phyloP scores from a whole-genome alignment of 2,113 vertebrate species.

The Azemiops feae region DNA sequence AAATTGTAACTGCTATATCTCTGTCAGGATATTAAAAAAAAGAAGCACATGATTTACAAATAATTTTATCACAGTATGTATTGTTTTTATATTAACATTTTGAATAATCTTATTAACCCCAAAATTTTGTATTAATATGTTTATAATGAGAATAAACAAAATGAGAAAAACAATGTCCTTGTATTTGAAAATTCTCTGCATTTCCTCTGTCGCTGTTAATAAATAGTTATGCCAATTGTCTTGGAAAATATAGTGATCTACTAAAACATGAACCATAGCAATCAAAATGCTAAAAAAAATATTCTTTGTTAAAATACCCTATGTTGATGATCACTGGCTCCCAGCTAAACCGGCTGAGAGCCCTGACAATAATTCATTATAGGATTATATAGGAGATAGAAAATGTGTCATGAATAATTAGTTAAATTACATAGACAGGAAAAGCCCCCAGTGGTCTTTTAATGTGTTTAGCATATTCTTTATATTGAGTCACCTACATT shows the following conservation, averaged over 20 bases:
- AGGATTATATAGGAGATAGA: not conserved
- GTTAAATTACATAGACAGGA: not conserved
- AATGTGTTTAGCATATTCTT: not conserved
- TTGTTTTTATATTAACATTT: not conserved
- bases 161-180: not conserved
- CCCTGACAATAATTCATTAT: not conserved
- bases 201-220: not conserved
- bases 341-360: not conserved
- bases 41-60: not conserved
- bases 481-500: not conserved
- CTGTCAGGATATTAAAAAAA: not conserved
- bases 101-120: not conserved
- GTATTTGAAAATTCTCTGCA: not conserved
- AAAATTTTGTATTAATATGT: not conserved
- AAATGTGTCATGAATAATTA: not conserved
- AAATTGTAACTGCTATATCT: not conserved
- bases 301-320: not conserved
- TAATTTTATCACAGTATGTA: not conserved
- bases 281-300: not conserved
- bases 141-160: not conserved
- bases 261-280: not conserved
- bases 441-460: not conserved
- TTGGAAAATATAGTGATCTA: not conserved
- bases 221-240: not conserved
- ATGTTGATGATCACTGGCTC: not conserved